Percentiles rank a stretch among this genome's conserved stretches.
These are phyloP conservation scores for Trichogramma pretiosum DNA, from an alignment of 1,140 invertebrate species.

Conservation along the genomic window DNA sequence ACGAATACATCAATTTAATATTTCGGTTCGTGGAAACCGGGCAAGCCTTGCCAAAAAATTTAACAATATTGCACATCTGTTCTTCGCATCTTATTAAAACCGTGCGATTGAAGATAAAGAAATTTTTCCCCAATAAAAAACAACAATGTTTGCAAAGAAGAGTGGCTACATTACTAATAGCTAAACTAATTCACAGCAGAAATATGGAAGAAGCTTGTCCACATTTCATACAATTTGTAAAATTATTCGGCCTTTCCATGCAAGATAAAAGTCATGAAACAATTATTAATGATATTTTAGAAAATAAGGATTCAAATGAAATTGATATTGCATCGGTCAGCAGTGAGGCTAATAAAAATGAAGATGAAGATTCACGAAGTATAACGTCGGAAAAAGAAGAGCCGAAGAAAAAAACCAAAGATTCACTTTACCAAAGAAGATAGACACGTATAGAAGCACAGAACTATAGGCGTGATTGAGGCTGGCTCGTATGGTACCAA, in stretches of 20 bases:
- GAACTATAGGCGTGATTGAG: too few relatives aligned
- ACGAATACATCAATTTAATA: neutral
- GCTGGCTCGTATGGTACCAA: too few relatives aligned
- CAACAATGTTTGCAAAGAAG: neutral
- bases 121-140: neutral
- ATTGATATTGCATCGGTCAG: neutral
- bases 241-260: neutral
- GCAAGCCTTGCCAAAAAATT: neutral
- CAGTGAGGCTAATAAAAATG: neutral
- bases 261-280: neutral
- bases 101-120: neutral
- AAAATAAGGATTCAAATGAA: neutral
- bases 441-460: too few relatives aligned
- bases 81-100: conserved; percentile 1
- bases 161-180: neutral
- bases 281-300: neutral
- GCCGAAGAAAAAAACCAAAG: neutral
- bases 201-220: neutral
- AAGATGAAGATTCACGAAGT: neutral
- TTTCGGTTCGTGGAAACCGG: neutral
- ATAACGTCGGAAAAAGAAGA: neutral
- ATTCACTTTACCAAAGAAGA: too few relatives aligned
- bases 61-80: conserved; percentile 1
- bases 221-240: neutral
- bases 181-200: neutral